phyloP scores from a whole-genome alignment of 2,113 vertebrate species.

The Theristicus caerulescens region DNA sequence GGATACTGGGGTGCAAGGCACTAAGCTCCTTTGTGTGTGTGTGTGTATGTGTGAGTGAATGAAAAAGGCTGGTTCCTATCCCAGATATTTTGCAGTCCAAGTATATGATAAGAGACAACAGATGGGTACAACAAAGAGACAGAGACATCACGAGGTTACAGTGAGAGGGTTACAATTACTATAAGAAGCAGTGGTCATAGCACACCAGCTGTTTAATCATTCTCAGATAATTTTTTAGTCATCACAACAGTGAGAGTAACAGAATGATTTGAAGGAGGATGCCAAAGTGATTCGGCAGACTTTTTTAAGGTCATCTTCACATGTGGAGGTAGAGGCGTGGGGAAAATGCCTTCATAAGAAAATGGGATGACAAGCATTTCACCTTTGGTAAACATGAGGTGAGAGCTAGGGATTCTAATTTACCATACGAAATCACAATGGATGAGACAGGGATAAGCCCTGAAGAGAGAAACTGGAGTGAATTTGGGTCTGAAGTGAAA shows the following conservation, averaged over 20 bases:
- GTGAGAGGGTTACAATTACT: conserved; percentile 47
- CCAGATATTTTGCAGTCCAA: not conserved
- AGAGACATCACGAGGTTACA: not conserved
- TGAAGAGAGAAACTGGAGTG: not conserved
- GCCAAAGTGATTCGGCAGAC: not conserved
- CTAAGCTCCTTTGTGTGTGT: not conserved
- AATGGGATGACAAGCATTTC: not conserved
- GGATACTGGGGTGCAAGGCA: not conserved
- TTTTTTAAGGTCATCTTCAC: not conserved
- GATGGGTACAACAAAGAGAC: conserved; percentile 18
- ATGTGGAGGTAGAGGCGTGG: not conserved
- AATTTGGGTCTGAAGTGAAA: conserved; percentile 21
- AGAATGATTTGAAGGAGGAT: not conserved
- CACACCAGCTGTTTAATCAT: conserved; percentile 30
- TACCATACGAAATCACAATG: not conserved
- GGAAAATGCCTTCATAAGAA: not conserved
- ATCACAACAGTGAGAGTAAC: not conserved
- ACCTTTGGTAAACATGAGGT: not conserved
- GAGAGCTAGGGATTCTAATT: not conserved
- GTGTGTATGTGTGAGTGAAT: not conserved
- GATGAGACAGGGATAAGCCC: not conserved
- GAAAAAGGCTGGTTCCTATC: not conserved
- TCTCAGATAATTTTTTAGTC: conserved; percentile 12
- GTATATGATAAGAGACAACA: not conserved
- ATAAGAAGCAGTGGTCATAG: conserved; percentile 31